Conservation (phyloP, 2,113 vertebrate genomes). For the Aythya baeri region DNA sequence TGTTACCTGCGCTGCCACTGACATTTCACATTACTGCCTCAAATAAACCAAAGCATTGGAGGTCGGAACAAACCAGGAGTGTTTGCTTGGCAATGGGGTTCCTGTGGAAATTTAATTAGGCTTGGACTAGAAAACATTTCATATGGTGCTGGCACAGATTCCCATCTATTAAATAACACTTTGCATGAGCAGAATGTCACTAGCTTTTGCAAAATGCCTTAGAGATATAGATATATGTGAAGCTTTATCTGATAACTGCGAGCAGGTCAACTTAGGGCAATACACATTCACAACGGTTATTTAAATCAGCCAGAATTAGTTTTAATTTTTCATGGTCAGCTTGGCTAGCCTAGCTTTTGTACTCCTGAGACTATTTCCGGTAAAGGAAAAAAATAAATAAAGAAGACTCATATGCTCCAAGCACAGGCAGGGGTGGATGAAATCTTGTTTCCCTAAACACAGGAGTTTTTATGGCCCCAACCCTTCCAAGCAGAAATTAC, state of each 20-base stretch:
- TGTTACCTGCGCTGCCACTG: neutral
- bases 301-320: neutral
- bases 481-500: neutral
- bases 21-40: neutral
- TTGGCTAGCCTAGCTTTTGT: neutral
- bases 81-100: neutral
- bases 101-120: neutral
- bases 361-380: neutral
- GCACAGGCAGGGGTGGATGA: neutral
- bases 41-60: neutral
- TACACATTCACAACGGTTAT: accelerated
- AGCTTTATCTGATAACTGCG: neutral
- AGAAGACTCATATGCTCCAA: neutral
- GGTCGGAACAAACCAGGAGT: neutral
- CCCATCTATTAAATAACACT: neutral
- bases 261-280: neutral
- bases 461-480: neutral
- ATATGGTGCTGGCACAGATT: neutral
- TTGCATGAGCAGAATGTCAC: neutral
- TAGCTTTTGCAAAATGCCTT: neutral
- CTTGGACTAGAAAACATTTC: neutral
- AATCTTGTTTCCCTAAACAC: neutral
- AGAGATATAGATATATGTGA: neutral
- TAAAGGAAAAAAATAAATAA: neutral
- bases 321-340: neutral